phyloP scores from a whole-genome alignment of 92 coral and sea anemone species.

The Anthopleura xanthogrammica region DNA sequence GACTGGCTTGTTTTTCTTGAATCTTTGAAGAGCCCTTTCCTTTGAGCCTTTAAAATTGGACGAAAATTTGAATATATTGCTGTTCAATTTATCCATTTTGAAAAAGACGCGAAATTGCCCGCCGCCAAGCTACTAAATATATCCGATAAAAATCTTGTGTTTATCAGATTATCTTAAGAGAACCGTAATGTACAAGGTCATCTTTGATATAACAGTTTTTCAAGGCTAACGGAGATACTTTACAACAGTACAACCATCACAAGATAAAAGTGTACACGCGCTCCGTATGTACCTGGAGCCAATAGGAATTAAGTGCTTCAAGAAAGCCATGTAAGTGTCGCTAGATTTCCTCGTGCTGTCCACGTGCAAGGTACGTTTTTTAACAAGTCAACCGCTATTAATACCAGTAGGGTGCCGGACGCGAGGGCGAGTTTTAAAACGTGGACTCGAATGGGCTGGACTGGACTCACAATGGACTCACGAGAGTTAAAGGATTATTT shows the following conservation, averaged over 20 bases:
- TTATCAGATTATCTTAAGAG: neutral
- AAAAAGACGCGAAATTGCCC: neutral
- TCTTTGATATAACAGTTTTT: neutral
- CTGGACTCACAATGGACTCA: no score
- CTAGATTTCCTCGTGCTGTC: conserved; percentile 5
- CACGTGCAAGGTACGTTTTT: conserved; percentile 4
- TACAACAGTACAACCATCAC: neutral
- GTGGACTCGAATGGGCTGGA: no score
- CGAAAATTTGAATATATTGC: neutral
- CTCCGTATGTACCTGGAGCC: neutral
- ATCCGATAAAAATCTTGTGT: neutral
- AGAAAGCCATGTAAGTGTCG: conserved; percentile 3
- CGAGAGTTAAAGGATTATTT: no score
- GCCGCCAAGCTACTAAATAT: neutral
- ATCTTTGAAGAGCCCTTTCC: neutral
- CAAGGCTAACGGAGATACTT: neutral
- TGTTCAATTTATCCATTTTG: neutral
- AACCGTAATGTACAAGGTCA: neutral
- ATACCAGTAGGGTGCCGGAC: neutral
- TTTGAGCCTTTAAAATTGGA: neutral
- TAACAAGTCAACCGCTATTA: neutral
- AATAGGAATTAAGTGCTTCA: neutral
- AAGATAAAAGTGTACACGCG: neutral
- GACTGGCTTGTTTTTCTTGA: conserved; percentile 3
- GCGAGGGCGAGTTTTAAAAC: no score